These are phyloP conservation scores for Ranitomeya variabilis DNA, from an alignment of 2,113 vertebrate genomes.

Conservation along the genomic window DNA sequence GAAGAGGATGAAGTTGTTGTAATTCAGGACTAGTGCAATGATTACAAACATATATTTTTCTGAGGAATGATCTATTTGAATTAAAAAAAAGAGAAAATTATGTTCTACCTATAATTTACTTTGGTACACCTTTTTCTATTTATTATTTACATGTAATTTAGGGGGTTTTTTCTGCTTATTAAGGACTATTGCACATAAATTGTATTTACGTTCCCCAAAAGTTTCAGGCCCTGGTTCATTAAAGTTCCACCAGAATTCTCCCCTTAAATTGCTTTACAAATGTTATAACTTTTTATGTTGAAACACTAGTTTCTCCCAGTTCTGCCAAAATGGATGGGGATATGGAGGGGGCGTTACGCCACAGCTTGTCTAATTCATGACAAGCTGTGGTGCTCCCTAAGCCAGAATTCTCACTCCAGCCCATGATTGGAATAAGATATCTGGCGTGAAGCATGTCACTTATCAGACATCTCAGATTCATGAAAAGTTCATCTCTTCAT, in stretches of 20 bases:
- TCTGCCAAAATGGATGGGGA: too few species aligned
- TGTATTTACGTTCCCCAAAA: not conserved
- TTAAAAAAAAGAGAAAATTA: slow-evolving; percentile 22
- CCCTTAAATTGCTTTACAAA: too few species aligned
- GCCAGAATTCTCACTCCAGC: too few species aligned
- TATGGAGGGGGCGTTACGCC: too few species aligned
- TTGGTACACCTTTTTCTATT: slow-evolving; percentile 11
- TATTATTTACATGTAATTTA: not conserved
- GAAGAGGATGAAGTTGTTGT: slow-evolving; percentile 57
- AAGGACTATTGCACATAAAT: not conserved
- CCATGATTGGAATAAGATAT: too few species aligned
- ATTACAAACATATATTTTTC: slow-evolving; percentile 11
- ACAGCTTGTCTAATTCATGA: too few species aligned
- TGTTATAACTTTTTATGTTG: too few species aligned
- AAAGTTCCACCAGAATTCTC: not conserved
- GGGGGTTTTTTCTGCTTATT: not conserved
- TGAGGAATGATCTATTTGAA: slow-evolving; percentile 36
- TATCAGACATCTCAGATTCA: too few species aligned
- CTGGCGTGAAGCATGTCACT: too few species aligned
- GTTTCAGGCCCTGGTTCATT: not conserved
- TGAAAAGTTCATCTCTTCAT: too few species aligned
- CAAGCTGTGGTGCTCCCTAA: too few species aligned
- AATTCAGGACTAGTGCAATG: slow-evolving; percentile 63
- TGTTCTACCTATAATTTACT: not conserved
- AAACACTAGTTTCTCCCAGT: too few species aligned